Evolutionary conservation across 2,888 invertebrate species (phyloP).

Genomic region (Dasypolia templi): DNA sequence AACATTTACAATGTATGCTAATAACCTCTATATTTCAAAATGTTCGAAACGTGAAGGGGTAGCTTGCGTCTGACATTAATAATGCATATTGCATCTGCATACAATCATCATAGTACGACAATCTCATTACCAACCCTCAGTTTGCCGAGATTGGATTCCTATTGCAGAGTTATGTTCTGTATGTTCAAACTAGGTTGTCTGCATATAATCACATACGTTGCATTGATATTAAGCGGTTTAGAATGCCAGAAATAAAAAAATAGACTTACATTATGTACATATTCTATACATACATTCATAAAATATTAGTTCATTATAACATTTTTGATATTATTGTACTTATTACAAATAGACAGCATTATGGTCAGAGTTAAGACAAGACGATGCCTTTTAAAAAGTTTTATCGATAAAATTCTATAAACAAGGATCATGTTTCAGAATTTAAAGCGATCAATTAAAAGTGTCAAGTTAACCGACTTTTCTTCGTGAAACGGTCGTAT

Average conservation of each 20-base stretch:
- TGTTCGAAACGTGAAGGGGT: not conserved
- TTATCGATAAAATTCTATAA: constrained; percentile 12
- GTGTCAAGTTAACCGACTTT: not conserved
- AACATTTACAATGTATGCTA: constrained; percentile 29
- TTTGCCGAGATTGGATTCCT: constrained; percentile 29
- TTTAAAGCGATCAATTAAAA: constrained; percentile 18
- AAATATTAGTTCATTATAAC: not conserved
- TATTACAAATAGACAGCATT: not conserved
- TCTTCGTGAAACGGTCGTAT: not conserved
- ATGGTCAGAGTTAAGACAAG: not conserved
- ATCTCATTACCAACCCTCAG: constrained; percentile 18
- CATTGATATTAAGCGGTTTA: not conserved
- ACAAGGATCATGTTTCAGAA: constrained; percentile 28
- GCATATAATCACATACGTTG: not conserved
- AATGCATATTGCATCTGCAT: constrained; percentile 32
- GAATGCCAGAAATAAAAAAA: not conserved
- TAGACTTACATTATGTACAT: too few relatives aligned
- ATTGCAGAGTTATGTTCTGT: not conserved
- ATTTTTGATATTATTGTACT: not conserved
- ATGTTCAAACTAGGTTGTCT: constrained; percentile 1
- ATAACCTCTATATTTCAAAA: constrained; percentile 25
- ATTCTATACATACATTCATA: too few relatives aligned
- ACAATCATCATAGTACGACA: constrained; percentile 15
- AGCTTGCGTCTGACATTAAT: constrained; percentile 22
- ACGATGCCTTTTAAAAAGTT: constrained; percentile 18